Evolutionary conservation across 2,888 invertebrate genomes (phyloP).

Genomic region (Drosophila meridiana): DNA sequence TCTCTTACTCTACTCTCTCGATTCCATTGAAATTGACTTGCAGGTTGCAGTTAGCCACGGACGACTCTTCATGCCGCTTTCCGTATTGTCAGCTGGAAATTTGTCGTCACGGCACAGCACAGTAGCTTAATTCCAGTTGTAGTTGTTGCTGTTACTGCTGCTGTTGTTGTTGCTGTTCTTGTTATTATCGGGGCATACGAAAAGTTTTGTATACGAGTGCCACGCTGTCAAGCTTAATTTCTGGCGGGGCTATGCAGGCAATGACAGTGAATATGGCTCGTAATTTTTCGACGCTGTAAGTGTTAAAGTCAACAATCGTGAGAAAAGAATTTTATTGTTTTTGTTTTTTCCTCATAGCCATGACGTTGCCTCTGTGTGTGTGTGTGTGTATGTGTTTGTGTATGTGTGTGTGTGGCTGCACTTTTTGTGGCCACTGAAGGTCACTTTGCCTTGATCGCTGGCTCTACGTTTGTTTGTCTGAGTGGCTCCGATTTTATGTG

Average conservation of each 20-base stretch:
- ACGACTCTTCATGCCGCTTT: constrained; percentile 33
- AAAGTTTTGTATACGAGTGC: constrained; percentile 49
- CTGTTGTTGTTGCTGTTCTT: constrained; percentile 11
- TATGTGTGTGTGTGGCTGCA: constrained; percentile 52
- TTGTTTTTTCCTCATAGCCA: constrained; percentile 45
- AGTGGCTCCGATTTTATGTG: constrained; percentile 70
- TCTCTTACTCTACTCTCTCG: constrained; percentile 49
- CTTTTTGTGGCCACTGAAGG: constrained; percentile 70
- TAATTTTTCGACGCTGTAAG: constrained; percentile 71
- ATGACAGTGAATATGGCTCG: constrained; percentile 75
- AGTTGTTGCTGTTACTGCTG: constrained; percentile 17
- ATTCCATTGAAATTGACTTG: constrained; percentile 58
- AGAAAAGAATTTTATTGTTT: constrained; percentile 82
- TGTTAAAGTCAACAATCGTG: constrained; percentile 82
- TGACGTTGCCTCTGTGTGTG: constrained; percentile 39
- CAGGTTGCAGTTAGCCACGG: constrained; percentile 25
- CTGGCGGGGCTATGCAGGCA: constrained; percentile 58
- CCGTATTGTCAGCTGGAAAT: constrained; percentile 50
- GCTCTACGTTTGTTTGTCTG: constrained; percentile 40
- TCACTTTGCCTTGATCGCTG: constrained; percentile 64
- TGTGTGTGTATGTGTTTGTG: constrained; percentile 52
- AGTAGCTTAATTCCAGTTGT: constrained; percentile 64
- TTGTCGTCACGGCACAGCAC: constrained; percentile 55
- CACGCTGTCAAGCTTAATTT: constrained; percentile 62
- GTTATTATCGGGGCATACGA: constrained; percentile 44